Evolutionary conservation across 2,797 vertebrate genomes (phyloP), one percentile per base, ranked within the genome.

Genomic region (Selene dorsalis): DNA sequence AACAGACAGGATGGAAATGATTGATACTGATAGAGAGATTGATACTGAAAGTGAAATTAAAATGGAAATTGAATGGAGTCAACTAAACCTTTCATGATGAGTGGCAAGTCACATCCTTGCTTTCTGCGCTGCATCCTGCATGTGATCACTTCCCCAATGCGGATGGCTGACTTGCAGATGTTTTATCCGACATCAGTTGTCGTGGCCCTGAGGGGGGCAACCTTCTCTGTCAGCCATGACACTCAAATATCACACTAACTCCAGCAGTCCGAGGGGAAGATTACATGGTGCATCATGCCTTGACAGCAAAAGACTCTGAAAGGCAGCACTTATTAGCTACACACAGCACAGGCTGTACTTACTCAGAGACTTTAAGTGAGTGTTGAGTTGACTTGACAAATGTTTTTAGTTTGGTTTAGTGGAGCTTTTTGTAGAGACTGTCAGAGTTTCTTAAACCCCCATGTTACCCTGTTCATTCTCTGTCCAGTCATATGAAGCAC

Each of bases 231-330:
- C 76, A 82, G 87, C 70, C 62, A 47, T 80, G 85, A 82, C 80
- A 53, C 74, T 84, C 58, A 85, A 72, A 83, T 72, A 87, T 81
- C 80, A 79, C 76, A 76, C 75, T 72, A 83, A 85, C 77, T 86
- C 75, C 65, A 72, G 79, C 39, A 77, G 80, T 85, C 80, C 56
- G 11, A 80, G 60, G 82, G 74, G 76, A 87, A 85, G 85, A 89
- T 89, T 85, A 87, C 72, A 88, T 68, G 78, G 84, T 80, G 69
- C 83, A 86, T 85, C 84, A 67, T 68, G 57, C 67, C 85, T 77
- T 87, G 84, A 87, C 83, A 86, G 77, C 47, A 65, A 69, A 72
- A 76, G 47, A 71, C 76, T 79, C 83, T 66, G 77, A 76, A 65
- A 66, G 83, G 74, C 63, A 62, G 72, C 53, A 41, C 79, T 75